Evolutionary conservation across 2,797 vertebrate genomes (phyloP).

Genomic region (Acipenser transmontanus): DNA sequence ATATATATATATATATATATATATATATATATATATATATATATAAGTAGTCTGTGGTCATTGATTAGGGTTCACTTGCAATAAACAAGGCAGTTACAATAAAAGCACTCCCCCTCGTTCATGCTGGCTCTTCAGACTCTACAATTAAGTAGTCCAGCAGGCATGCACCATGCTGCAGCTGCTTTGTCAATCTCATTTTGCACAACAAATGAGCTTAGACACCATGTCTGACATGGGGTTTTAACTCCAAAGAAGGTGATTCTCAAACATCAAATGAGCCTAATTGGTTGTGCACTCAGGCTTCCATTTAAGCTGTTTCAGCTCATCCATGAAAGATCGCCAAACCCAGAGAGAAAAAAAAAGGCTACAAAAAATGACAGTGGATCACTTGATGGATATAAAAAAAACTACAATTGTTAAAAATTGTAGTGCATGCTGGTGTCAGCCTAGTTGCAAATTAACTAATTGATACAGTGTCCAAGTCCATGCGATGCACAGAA

Average conservation of each 20-base stretch:
- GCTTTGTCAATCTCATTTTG: slow-evolving; percentile 81
- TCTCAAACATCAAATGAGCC: slow-evolving; percentile 79
- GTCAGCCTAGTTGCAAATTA: too few species aligned
- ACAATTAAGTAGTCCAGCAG: slow-evolving; percentile 81
- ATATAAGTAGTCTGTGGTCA: slow-evolving; percentile 52
- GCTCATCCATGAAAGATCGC: slow-evolving; percentile 69
- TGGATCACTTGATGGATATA: too few species aligned
- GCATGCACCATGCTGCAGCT: slow-evolving; percentile 79
- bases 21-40: neutral
- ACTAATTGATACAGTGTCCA: too few species aligned
- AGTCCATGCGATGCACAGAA: too few species aligned
- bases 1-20: too few species aligned
- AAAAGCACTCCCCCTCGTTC: slow-evolving; percentile 62
- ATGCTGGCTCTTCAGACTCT: slow-evolving; percentile 77
- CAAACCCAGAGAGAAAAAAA: too few species aligned
- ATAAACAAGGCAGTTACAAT: slow-evolving; percentile 71
- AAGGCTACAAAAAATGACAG: too few species aligned
- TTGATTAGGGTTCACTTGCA: slow-evolving; percentile 76
- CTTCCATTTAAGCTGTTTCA: slow-evolving; percentile 74
- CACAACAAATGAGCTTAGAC: slow-evolving; percentile 79
- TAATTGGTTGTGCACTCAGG: slow-evolving; percentile 78
- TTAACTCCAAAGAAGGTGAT: slow-evolving; percentile 81
- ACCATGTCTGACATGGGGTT: slow-evolving; percentile 80
- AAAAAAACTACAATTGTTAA: too few species aligned
- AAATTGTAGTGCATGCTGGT: too few species aligned